Evolutionary conservation across 2,113 vertebrate species (phyloP), one percentile per base, ranked within the genome.

Genomic region (Uria lomvia): DNA sequence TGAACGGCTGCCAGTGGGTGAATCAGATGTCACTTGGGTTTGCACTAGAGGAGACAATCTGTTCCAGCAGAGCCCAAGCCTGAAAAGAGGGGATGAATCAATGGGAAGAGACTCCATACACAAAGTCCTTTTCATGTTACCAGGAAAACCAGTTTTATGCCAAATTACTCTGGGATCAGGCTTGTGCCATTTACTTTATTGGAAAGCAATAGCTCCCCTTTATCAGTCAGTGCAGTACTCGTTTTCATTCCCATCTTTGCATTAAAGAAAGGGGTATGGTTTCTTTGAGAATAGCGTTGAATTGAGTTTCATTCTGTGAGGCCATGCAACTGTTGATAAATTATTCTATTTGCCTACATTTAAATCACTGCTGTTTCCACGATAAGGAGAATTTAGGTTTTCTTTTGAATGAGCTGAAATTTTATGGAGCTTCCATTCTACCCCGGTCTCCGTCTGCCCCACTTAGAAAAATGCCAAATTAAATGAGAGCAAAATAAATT

Each of bases 21-120:
- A 97, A 97, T 97, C 95, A 88, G 95, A 96, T 94, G 96, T 95
- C 95, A 86, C 26, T 78, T 90, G 97, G 88, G 86, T 76, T 97
- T 96, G 88, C 21, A 8, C 52, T 30, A 4, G 34, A 92, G 92
- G 81, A 95, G 47, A 58, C 93, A 94, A 95, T 97, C 92, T 96
- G 92, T 92, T 96, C 90, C 92, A 94, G 95, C 82, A 95, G 77
- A 12, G 29, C 60, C 75, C 0, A 78, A 86, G 91, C 75, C 76
- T 81, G 92, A 94, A 96, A 97, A 92, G 67, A 92, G 79, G 45
- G 55, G 81, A 95, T 81, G 75, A 92, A 96, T 87, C 73, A 87
- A 91, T 76, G 70, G 75, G 74, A 88, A 91, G 63, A 68, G 92
- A 59, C 79, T 89, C 71, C 94, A 50, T n/a, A 58, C 40, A 82